phyloP scores from a whole-genome alignment of 2,797 vertebrate genomes.

The Pagetopsis macropterus region DNA sequence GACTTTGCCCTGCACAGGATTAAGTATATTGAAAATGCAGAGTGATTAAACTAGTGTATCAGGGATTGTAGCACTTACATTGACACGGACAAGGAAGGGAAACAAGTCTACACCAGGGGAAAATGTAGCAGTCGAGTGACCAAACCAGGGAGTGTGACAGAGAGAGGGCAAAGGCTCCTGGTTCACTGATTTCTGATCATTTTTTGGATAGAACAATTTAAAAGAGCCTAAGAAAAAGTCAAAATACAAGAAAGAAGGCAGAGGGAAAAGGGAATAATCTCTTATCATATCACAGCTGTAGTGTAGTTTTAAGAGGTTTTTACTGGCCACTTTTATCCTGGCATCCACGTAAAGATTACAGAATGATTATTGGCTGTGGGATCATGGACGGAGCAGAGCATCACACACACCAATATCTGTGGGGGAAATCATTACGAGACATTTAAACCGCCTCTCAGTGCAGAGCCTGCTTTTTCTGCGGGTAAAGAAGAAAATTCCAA shows the following conservation, averaged over 20 bases:
- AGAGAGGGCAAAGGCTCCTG: slow-evolving; percentile 48
- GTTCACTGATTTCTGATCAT: slow-evolving; percentile 47
- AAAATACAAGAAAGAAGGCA: neutral
- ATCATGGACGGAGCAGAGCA: slow-evolving; percentile 51
- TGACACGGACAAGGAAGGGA: slow-evolving; percentile 25
- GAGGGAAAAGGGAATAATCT: neutral
- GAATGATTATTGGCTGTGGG: slow-evolving; percentile 46
- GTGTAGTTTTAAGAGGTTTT: slow-evolving; percentile 11
- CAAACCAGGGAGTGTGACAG: slow-evolving; percentile 28
- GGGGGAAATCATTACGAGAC: slow-evolving; percentile 72
- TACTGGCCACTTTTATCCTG: slow-evolving; percentile 10
- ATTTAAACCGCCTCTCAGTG: slow-evolving; percentile 67
- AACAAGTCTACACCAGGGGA: slow-evolving; percentile 36
- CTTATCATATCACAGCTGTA: neutral
- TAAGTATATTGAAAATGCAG: slow-evolving; percentile 39
- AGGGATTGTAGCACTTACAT: slow-evolving; percentile 11
- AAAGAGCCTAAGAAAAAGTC: neutral
- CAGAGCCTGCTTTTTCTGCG: slow-evolving; percentile 23
- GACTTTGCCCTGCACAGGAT: slow-evolving; percentile 34
- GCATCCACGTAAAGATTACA: slow-evolving; percentile 23
- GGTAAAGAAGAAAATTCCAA: slow-evolving; percentile 43
- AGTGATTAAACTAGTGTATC: slow-evolving; percentile 13
- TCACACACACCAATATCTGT: slow-evolving; percentile 58
- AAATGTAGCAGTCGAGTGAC: slow-evolving; percentile 57
- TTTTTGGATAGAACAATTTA: slow-evolving; percentile 26